Conservation (phyloP, 64 coral and sea anemone genomes). For the Stichodactyla mertensii region DNA sequence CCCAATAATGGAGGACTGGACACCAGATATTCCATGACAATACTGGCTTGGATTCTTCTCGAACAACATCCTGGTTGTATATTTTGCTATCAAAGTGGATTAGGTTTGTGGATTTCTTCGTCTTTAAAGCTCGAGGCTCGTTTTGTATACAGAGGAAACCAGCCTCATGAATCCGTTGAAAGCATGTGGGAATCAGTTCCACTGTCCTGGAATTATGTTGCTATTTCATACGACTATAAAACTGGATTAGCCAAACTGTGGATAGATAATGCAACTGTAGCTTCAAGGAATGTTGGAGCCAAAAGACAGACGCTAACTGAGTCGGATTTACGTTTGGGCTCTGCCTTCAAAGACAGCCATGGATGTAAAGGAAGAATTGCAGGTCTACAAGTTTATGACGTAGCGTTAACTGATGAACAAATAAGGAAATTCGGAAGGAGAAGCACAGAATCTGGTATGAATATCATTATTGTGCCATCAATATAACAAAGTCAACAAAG, state of each 20-base stretch:
- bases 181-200: not conserved
- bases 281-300: not conserved
- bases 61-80: constrained; percentile 1
- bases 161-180: not conserved
- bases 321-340: not conserved
- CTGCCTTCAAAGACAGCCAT: not conserved
- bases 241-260: not conserved
- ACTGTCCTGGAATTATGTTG: constrained; percentile 17
- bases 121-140: not conserved
- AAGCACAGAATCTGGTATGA: not conserved
- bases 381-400: constrained; percentile 34
- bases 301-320: not conserved
- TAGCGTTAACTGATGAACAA: constrained; percentile 2
- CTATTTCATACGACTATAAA: not conserved
- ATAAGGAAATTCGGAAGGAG: not conserved
- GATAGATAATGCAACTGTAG: not conserved
- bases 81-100: not conserved
- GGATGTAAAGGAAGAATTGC: constrained; percentile 15
- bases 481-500: too few relatives aligned
- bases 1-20: constrained; percentile 34
- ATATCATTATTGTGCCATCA: too few relatives aligned
- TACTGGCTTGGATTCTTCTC: constrained; percentile 30
- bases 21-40: constrained; percentile 26
- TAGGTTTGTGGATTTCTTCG: not conserved
- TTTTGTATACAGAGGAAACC: not conserved